These are phyloP conservation scores for Takifugu bimaculatus DNA, from an alignment of 2,113 vertebrate genomes.

Conservation along the genomic window DNA sequence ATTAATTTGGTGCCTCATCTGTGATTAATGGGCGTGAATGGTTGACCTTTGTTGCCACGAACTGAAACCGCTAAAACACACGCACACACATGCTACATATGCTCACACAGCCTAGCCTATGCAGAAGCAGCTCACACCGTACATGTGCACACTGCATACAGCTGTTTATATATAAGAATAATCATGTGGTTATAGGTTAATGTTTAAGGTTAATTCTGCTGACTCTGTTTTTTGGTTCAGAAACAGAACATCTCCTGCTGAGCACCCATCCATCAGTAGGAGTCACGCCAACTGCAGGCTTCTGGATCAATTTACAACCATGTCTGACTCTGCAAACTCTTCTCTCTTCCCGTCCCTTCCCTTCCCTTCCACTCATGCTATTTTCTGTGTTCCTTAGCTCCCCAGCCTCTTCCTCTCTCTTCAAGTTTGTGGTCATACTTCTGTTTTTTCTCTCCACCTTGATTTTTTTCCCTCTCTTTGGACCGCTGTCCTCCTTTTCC, in stretches of 20 bases:
- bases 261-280: constrained; percentile 55
- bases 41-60: constrained; percentile 24
- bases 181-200: too few relatives aligned
- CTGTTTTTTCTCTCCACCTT: constrained; percentile 11
- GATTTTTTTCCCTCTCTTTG: constrained; percentile 18
- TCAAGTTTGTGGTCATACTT: background rate
- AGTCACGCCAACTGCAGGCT: constrained; percentile 45
- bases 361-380: background rate
- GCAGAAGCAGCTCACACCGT: background rate
- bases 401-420: constrained; percentile 8
- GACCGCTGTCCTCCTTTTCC: constrained; percentile 11
- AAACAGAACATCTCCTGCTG: constrained; percentile 21
- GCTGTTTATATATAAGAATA: background rate
- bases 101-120: constrained; percentile 28
- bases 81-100: constrained; percentile 5
- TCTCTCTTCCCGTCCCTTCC: too few relatives aligned
- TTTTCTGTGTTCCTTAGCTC: constrained; percentile 11
- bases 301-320: constrained; percentile 53
- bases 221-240: background rate
- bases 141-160: background rate
- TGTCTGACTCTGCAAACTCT: constrained; percentile 5
- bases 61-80: constrained; percentile 24
- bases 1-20: constrained; percentile 6
- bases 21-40: constrained; percentile 52
- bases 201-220: too few relatives aligned